Conservation (phyloP, 1,140 invertebrate genomes). For the Eueides isabella region DNA sequence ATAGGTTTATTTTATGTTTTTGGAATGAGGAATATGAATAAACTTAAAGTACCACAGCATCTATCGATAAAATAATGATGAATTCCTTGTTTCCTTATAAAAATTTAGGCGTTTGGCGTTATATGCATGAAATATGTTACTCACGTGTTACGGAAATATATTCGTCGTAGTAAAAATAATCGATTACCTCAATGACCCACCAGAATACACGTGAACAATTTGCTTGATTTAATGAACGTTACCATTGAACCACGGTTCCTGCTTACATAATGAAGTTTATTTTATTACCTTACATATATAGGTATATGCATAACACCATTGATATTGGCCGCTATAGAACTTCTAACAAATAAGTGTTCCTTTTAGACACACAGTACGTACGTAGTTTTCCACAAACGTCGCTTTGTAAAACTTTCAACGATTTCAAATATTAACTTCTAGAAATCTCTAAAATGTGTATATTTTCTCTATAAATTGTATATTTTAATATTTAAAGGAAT, state of each 20-base stretch:
- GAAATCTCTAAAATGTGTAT: too few relatives aligned
- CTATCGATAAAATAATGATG: neutral
- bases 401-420: too few relatives aligned
- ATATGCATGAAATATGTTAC: neutral
- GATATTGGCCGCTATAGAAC: too few relatives aligned
- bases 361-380: neutral
- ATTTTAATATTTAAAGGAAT: too few relatives aligned
- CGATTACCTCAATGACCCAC: neutral
- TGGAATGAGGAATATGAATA: neutral
- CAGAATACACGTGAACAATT: neutral
- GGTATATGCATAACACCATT: neutral
- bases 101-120: neutral
- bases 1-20: too few relatives aligned
- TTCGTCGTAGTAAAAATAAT: neutral
- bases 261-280: neutral
- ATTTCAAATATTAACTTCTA: too few relatives aligned
- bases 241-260: constrained; percentile 14
- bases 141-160: neutral
- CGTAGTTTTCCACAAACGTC: too few relatives aligned
- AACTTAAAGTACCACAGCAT: neutral
- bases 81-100: neutral
- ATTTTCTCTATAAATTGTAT: too few relatives aligned
- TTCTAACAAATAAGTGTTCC: neutral
- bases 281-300: neutral
- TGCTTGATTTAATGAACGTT: neutral